Conservation (phyloP, 1,140 invertebrate genomes). For the Drusus annulatus region DNA sequence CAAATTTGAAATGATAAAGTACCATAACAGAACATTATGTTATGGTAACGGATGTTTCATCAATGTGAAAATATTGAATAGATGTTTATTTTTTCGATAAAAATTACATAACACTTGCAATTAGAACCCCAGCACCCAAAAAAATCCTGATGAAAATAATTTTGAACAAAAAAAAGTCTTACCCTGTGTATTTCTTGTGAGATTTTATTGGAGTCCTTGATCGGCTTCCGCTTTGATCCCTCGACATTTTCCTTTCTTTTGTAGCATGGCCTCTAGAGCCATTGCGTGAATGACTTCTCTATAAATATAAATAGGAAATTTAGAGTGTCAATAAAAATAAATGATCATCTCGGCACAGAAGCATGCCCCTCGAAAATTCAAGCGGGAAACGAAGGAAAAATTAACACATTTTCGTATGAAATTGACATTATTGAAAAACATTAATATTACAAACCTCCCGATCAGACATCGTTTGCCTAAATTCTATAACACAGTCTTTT, state of each 20-base stretch:
- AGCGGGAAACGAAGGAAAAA: conserved; percentile 15
- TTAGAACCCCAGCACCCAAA: too few species aligned
- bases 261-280: conserved; percentile 66
- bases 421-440: neutral
- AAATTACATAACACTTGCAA: too few species aligned
- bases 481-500: conserved; percentile 1
- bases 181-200: conserved; percentile 54
- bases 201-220: conserved; percentile 58
- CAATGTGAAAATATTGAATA: neutral
- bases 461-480: conserved; percentile 65
- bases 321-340: conserved; percentile 51
- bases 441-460: conserved; percentile 64
- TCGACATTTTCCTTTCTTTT: conserved; percentile 66
- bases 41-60: conserved; percentile 3
- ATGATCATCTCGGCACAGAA: neutral
- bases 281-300: conserved; percentile 70
- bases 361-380: conserved; percentile 7
- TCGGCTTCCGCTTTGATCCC: conserved; percentile 68
- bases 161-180: neutral
- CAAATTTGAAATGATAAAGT: too few species aligned
- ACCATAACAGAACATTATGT: neutral
- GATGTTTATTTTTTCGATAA: too few species aligned
- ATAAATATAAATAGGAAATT: conserved; percentile 61
- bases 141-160: too few species aligned
- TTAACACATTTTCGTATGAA: neutral